Percentiles rank a stretch among this genome's conserved stretches.
Conservation (phyloP, 2,888 invertebrate species). For the Exephanes ischioxanthus region DNA sequence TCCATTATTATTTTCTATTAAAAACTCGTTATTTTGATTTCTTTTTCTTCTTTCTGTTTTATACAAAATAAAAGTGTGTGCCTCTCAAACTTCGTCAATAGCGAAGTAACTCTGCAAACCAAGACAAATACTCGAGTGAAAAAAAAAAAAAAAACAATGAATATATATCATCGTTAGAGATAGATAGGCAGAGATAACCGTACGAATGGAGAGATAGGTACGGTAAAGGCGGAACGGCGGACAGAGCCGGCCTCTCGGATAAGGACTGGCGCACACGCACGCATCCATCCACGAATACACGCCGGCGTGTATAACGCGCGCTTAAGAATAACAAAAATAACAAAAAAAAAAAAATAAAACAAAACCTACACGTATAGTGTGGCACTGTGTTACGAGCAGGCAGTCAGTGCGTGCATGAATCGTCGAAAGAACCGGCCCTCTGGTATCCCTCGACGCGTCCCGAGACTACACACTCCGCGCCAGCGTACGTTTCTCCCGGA, state of each 20-base stretch:
- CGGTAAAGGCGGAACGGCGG: slow-evolving; percentile 28
- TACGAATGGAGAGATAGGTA: slow-evolving; percentile 41
- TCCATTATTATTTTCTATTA: background rate
- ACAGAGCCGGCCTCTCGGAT: slow-evolving; percentile 52
- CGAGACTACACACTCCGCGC: slow-evolving; percentile 19
- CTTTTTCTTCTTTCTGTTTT: no score
- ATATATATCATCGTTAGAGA: slow-evolving; percentile 12
- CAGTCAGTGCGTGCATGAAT: slow-evolving; percentile 34
- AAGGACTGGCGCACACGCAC: slow-evolving; percentile 29
- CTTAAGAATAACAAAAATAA: background rate
- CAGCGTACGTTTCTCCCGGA: background rate
- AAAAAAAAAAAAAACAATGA: background rate
- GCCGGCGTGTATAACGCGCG: background rate
- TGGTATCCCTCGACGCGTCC: slow-evolving; percentile 20
- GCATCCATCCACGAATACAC: slow-evolving; percentile 13
- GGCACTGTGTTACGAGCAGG: background rate
- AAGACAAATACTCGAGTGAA: background rate
- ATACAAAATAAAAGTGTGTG: background rate
- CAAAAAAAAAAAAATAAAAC: background rate
- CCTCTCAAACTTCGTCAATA: background rate
- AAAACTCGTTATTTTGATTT: background rate
- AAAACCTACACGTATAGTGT: slow-evolving; percentile 25
- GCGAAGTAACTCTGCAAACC: background rate
- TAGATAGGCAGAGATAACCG: background rate
- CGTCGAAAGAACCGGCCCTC: slow-evolving; percentile 54